Percentiles rank a stretch among this genome's conserved stretches.
phyloP scores from a whole-genome alignment of 92 coral and sea anemone species.

The Palythoa grandiflora region DNA sequence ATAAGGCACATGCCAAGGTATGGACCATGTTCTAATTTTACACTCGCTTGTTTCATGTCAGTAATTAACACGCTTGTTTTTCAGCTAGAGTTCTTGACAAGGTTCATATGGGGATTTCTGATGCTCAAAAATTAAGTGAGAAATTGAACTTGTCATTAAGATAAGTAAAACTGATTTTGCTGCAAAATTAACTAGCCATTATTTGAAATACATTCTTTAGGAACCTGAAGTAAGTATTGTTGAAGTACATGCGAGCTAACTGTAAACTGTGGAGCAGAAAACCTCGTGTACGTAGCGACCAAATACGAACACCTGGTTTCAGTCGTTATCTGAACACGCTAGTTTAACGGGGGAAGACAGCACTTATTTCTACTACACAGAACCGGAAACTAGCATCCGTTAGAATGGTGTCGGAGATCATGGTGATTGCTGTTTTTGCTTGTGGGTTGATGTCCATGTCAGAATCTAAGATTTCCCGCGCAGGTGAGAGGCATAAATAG shows the following conservation, averaged over 20 bases:
- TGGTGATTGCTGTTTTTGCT: conserved; percentile 19
- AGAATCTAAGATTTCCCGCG: conserved; percentile 20
- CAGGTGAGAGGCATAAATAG: conserved; percentile 3
- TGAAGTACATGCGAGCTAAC: background rate
- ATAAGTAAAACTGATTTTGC: background rate
- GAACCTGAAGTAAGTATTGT: conserved; percentile 1
- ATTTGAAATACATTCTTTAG: conserved; percentile 31
- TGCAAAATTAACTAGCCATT: background rate
- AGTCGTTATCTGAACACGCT: background rate
- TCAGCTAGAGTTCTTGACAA: background rate
- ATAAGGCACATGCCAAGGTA: background rate
- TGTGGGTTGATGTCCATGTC: conserved; percentile 4
- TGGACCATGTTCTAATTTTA: background rate
- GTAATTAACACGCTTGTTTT: conserved; percentile 18
- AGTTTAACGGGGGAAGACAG: conserved; percentile 6
- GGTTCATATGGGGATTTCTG: background rate
- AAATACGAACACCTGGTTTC: background rate
- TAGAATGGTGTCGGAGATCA: conserved; percentile 15
- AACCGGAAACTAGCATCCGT: conserved; percentile 43
- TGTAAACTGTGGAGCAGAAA: background rate
- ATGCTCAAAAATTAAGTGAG: background rate
- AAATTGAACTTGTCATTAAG: background rate
- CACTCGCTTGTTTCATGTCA: background rate
- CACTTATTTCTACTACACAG: background rate
- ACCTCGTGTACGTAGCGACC: conserved; percentile 6